Evolutionary conservation across 2,888 invertebrate species (phyloP).

Genomic region (Mylabris sibirica): DNA sequence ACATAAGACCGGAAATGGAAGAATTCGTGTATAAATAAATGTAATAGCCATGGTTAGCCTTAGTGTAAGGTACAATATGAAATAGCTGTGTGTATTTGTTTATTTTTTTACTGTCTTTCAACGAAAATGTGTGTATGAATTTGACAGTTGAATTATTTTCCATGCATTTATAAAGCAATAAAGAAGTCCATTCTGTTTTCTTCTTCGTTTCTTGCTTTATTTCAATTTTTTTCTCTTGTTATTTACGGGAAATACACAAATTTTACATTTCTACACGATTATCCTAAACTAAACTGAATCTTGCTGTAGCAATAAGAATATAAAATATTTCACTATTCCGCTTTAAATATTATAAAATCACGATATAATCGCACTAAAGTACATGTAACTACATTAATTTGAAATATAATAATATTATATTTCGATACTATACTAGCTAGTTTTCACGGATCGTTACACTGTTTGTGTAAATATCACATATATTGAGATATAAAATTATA

Average conservation of each 20-base stretch:
- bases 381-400: background rate
- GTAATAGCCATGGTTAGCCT: constrained; percentile 30
- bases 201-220: constrained; percentile 27
- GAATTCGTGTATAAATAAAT: constrained; percentile 41
- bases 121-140: constrained; percentile 46
- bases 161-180: constrained; percentile 44
- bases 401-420: background rate
- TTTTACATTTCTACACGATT: too few relatives aligned
- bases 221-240: constrained; percentile 23
- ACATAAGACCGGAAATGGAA: constrained; percentile 32
- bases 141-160: constrained; percentile 49
- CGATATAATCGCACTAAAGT: background rate
- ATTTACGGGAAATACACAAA: background rate
- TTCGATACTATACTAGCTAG: background rate
- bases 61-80: constrained; percentile 35
- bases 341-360: background rate
- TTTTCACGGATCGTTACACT: background rate
- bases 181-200: constrained; percentile 30
- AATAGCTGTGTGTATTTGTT: constrained; percentile 34
- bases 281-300: background rate
- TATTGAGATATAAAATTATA: background rate
- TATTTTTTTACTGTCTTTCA: constrained; percentile 39
- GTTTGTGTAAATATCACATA: background rate
- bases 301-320: background rate
- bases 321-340: background rate